These are phyloP conservation scores for Catocala fraxini DNA, from an alignment of 2,888 invertebrate species.

Conservation along the genomic window DNA sequence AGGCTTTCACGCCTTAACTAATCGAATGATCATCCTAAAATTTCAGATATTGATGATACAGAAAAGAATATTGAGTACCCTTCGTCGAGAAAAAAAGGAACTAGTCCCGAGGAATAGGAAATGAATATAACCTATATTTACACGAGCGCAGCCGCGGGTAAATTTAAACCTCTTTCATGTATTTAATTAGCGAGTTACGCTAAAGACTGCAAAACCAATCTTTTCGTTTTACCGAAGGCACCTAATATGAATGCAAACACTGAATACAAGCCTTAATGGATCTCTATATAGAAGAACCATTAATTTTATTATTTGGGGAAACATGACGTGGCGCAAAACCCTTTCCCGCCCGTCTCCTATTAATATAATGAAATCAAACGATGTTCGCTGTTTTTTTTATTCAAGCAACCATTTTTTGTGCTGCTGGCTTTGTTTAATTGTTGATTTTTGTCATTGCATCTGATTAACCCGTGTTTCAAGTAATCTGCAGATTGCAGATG, in stretches of 20 bases:
- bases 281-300: constrained; percentile 67
- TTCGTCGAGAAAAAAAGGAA: too few species aligned
- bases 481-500: too few species aligned
- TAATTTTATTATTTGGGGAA: constrained; percentile 75
- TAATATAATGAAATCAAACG: constrained; percentile 71
- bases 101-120: too few species aligned
- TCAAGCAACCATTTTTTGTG: constrained; percentile 38
- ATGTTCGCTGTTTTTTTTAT: constrained; percentile 61
- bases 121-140: too few species aligned
- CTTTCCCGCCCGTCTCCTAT: constrained; percentile 63
- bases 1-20: too few species aligned
- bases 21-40: too few species aligned
- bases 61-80: too few species aligned
- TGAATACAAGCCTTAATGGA: constrained; percentile 67
- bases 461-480: constrained; percentile 1
- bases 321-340: constrained; percentile 69
- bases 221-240: constrained; percentile 40
- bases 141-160: too few species aligned
- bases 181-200: too few species aligned
- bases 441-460: constrained; percentile 28
- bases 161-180: too few species aligned
- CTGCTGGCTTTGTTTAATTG: constrained; percentile 30
- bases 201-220: constrained; percentile 26
- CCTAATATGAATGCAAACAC: constrained; percentile 49
- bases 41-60: too few species aligned